Evolutionary conservation across 1,140 invertebrate genomes (phyloP).

Genomic region (Araneus ventricosus): DNA sequence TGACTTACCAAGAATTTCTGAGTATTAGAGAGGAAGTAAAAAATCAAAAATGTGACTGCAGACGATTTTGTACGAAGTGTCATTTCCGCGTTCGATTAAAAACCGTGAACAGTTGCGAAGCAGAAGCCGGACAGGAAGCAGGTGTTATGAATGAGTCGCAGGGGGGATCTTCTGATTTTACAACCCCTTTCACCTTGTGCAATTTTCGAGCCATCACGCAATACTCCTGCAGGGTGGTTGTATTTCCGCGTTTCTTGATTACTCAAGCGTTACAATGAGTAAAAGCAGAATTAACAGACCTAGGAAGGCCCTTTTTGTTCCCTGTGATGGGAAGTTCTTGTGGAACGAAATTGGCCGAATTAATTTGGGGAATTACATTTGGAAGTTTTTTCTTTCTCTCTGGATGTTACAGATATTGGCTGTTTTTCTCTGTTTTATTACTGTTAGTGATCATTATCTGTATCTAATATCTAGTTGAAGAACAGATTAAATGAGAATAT

Average conservation of each 20-base stretch:
- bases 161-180: constrained; percentile 7
- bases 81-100: constrained; percentile 19
- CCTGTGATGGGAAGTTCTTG: neutral
- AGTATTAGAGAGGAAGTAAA: neutral
- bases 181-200: neutral
- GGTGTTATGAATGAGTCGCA: neutral
- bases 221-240: neutral
- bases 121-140: constrained; percentile 49
- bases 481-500: too few species aligned
- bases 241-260: constrained; percentile 67
- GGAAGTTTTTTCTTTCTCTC: too few species aligned
- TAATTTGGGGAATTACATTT: too few species aligned
- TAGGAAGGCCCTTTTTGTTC: neutral
- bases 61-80: neutral
- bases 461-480: too few species aligned
- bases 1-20: neutral
- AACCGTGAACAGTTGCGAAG: neutral
- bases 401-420: too few species aligned
- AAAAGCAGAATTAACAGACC: neutral
- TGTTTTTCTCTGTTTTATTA: too few species aligned
- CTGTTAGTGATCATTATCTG: too few species aligned
- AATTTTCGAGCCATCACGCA: constrained; percentile 43
- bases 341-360: too few species aligned
- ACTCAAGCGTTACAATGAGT: constrained; percentile 45
- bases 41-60: neutral